Percentiles rank a stretch among this genome's conserved stretches.
phyloP scores from a whole-genome alignment of 2,797 vertebrate species.

The Liparis tanakae region DNA sequence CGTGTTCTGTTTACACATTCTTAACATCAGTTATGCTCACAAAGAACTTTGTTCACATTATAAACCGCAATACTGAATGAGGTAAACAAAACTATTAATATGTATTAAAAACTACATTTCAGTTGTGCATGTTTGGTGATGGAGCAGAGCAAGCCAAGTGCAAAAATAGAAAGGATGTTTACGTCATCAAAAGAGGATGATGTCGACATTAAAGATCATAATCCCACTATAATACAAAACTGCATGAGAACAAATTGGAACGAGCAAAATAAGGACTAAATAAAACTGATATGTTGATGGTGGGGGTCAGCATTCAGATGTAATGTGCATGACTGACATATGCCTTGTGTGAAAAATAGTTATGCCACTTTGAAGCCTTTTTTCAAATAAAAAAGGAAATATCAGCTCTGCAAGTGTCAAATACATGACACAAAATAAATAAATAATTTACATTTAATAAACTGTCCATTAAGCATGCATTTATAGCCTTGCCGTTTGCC shows the following conservation, averaged over 20 bases:
- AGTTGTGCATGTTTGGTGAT: background rate
- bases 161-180: conserved; percentile 16
- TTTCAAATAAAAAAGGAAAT: background rate
- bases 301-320: background rate
- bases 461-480: conserved; percentile 38
- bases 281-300: conserved; percentile 30
- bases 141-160: conserved; percentile 16
- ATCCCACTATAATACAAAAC: background rate
- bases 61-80: background rate
- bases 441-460: background rate
- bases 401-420: background rate
- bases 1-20: conserved; percentile 7
- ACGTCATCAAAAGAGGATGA: conserved; percentile 10
- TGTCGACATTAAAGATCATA: background rate
- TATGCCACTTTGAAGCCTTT: background rate
- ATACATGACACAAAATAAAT: conserved; percentile 12
- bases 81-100: background rate
- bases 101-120: background rate
- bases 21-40: background rate
- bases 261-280: conserved; percentile 1
- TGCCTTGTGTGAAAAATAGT: background rate
- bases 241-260: conserved; percentile 5
- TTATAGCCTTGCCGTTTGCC: background rate
- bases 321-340: background rate
- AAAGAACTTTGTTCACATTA: background rate